phyloP scores from a whole-genome alignment of 2,888 invertebrate species.

The Phortica magna region DNA sequence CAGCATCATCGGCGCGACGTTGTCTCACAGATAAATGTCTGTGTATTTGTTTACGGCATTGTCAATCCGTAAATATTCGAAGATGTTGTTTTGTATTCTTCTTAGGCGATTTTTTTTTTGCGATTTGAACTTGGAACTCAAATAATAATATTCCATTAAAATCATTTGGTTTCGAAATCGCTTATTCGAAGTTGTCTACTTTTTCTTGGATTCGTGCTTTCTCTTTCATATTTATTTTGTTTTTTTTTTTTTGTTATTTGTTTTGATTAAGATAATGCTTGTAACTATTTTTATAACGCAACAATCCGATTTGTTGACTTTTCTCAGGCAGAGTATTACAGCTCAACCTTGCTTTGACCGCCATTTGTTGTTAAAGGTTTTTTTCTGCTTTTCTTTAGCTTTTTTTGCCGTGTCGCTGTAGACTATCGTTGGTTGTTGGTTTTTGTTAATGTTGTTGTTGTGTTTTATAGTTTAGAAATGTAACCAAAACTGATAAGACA shows the following conservation, averaged over 20 bases:
- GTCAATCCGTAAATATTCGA: conserved; percentile 15
- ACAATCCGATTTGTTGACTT: conserved; percentile 19
- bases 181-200: background rate
- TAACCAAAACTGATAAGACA: conserved; percentile 29
- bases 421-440: background rate
- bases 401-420: conserved; percentile 17
- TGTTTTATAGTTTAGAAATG: conserved; percentile 25
- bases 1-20: conserved; percentile 32
- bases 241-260: background rate
- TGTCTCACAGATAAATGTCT: conserved; percentile 31
- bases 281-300: conserved; percentile 42
- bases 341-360: conserved; percentile 65
- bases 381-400: background rate
- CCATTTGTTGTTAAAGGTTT: conserved; percentile 39
- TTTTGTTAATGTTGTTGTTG: conserved; percentile 2
- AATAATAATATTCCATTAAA: background rate
- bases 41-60: conserved; percentile 36
- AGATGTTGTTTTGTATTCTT: conserved; percentile 14
- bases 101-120: background rate
- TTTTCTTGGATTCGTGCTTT: background rate
- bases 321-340: conserved; percentile 18
- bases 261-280: conserved; percentile 13
- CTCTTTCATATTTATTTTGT: background rate
- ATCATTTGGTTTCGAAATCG: background rate
- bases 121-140: conserved; percentile 17